Evolutionary conservation across 2,888 invertebrate species (phyloP), one percentile per base, ranked within the genome.

Genomic region (Hypomecis atomaria): DNA sequence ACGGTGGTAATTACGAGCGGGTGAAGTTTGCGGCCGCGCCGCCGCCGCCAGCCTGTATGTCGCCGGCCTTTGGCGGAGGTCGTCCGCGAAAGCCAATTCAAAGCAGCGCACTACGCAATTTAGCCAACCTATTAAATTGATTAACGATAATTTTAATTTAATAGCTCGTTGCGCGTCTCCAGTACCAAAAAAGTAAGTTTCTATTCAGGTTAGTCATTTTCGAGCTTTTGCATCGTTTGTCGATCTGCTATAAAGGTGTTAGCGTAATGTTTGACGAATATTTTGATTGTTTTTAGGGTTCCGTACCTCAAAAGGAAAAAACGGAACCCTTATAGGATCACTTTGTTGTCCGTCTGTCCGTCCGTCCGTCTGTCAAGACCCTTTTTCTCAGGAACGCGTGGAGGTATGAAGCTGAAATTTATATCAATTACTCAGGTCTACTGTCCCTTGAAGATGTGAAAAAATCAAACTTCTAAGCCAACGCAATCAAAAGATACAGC

Each of bases 61-160:
- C 87, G 88, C 86, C 89, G 88, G 84, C 90, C 90, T 90, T 90
- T 88, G 73, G 69, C 57, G 86, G 88, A 89, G 89, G 89, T 84
- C 84, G 82, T 57, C 69, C 75, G 78, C 79, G 80, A 83, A 80
- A 85, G 83, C 80, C 75, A 74, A 11, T 50, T 62, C 56, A 37
- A 50, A 11, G 56, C 65, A 67, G 37, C 55, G 37, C 68, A 75
- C 75, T 76, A 69, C 78, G 77, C 76, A 79, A 78, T 71, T 74
- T 65, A 71, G 70, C 62, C 67, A 62, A 74, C 74, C 77, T 73
- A 80, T 81, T 79, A 78, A 72, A 78, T 79, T 82, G 79, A 81
- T 78, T 77, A 75, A 78, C 80, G 72, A 79, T 74, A 75, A 75
- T 70, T 71, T 76, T 77, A 71, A 81, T 80, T 79, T 77, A 77